A percentile compares a stretch with the other conserved stretches of the same genome.
These are phyloP conservation scores for Anhinga anhinga DNA, from an alignment of 2,113 vertebrate genomes.

Conservation along the genomic window DNA sequence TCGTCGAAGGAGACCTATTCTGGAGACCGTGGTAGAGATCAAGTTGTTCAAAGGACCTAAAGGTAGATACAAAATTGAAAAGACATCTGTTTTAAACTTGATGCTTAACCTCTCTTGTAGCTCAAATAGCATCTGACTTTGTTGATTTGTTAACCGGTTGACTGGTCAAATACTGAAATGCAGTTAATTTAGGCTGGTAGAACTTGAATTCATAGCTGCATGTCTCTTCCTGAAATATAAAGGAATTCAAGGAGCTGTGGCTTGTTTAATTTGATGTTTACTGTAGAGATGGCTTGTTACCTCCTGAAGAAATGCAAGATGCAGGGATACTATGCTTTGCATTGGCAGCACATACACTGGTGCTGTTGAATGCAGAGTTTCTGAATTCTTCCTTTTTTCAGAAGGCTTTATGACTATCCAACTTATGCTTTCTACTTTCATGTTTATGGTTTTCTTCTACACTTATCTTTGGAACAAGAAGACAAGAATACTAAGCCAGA, in stretches of 20 bases:
- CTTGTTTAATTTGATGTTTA: background rate
- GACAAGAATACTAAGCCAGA: background rate
- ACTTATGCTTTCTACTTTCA: background rate
- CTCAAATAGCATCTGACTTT: background rate
- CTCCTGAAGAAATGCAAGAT: background rate
- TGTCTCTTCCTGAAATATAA: background rate
- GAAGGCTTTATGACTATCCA: background rate
- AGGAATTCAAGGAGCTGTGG: background rate
- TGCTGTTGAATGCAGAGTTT: background rate
- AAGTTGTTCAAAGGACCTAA: constrained; percentile 96
- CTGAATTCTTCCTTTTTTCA: background rate
- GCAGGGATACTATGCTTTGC: background rate
- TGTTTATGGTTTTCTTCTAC: background rate
- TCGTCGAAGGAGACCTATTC: constrained; percentile 89
- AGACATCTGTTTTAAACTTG: background rate
- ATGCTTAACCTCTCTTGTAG: background rate
- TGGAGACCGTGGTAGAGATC: constrained; percentile 94
- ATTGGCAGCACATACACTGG: background rate
- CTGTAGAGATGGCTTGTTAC: background rate
- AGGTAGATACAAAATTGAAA: constrained; percentile 74
- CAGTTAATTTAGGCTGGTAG: background rate
- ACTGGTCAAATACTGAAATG: background rate
- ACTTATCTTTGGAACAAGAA: background rate
- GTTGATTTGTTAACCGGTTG: background rate
- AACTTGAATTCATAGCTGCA: background rate